Evolutionary conservation across 2,797 vertebrate genomes (phyloP), one percentile per base, ranked within the genome.

Genomic region (Tapera naevia): DNA sequence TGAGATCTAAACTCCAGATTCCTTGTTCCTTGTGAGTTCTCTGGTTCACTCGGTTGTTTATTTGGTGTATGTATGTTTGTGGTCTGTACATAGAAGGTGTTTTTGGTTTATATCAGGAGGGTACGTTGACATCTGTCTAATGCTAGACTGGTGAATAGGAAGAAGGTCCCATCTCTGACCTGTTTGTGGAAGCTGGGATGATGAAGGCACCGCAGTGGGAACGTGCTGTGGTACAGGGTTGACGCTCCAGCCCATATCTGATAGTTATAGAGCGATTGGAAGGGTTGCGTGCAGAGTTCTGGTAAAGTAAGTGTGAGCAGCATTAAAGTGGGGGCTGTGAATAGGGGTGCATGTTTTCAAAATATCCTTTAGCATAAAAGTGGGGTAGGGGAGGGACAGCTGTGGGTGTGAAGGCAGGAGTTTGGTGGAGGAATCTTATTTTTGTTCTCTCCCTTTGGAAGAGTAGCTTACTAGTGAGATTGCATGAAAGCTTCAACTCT

Each of bases 231-330:
- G 89, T 95, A 43, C 96, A 93, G 96, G 96, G 95, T 96, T 96
- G 96, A 97, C 94, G 95, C 95, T 94, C 95, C 96, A 97, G 94
- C 94, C 93, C 95, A 57, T 96, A 90, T 96, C 95, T 95, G 95
- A 86, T 96, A 97, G 96, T 94, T 95, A n/a, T 97, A 97, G 96
- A 97, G 83, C 96, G 94, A 94, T 97, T 96, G 95, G 93, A 96
- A 97, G 93, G 96, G 95, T 97, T 97, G 35, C 95, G 64, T 89
- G 95, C 96, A 95, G 95, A 96, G 88, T 96, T 88, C 95, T 97
- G 95, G 95, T 97, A 89, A 97, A 94, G 96, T 97, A 97, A 96
- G 95, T 96, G 94, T 80, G 64, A 95, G 96, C 88, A 88, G 89
- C 15, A 0, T 71, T 84, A 5, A 12, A 80, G 80, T 19, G 88